These are phyloP conservation scores for Grantiella picta DNA, from an alignment of 2,113 vertebrate species.

Conservation along the genomic window DNA sequence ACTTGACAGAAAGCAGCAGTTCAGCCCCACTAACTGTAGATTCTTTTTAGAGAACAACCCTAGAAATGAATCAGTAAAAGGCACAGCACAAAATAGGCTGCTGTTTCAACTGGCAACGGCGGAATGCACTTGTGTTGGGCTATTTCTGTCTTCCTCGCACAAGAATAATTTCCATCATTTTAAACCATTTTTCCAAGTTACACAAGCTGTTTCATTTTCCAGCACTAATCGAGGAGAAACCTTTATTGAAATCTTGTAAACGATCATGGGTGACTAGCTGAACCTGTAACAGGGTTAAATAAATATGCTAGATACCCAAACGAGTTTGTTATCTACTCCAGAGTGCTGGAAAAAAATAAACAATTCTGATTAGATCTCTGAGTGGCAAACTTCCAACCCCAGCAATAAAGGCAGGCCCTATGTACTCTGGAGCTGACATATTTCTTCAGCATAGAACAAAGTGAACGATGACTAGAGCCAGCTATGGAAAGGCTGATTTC, in stretches of 20 bases:
- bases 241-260: not conserved
- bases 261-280: not conserved
- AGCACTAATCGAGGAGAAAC: not conserved
- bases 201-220: conserved; percentile 8
- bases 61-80: conserved; percentile 20
- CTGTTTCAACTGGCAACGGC: conserved; percentile 24
- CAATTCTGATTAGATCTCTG: not conserved
- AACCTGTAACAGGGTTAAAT: not conserved
- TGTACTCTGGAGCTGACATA: not conserved
- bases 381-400: not conserved
- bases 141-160: conserved; percentile 35
- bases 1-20: conserved; percentile 48
- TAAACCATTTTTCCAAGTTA: conserved; percentile 7
- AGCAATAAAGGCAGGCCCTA: not conserved
- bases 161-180: conserved; percentile 18
- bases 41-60: conserved; percentile 1
- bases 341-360: not conserved
- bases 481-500: not conserved
- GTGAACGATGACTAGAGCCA: not conserved
- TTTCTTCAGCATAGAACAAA: not conserved
- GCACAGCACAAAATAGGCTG: conserved; percentile 10
- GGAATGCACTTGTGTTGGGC: not conserved
- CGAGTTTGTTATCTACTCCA: not conserved
- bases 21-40: conserved; percentile 9
- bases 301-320: not conserved